A percentile compares a stretch with the other conserved stretches of the same genome.
Evolutionary conservation across 2,113 vertebrate species (phyloP).

Genomic region (Engraulis encrasicolus): DNA sequence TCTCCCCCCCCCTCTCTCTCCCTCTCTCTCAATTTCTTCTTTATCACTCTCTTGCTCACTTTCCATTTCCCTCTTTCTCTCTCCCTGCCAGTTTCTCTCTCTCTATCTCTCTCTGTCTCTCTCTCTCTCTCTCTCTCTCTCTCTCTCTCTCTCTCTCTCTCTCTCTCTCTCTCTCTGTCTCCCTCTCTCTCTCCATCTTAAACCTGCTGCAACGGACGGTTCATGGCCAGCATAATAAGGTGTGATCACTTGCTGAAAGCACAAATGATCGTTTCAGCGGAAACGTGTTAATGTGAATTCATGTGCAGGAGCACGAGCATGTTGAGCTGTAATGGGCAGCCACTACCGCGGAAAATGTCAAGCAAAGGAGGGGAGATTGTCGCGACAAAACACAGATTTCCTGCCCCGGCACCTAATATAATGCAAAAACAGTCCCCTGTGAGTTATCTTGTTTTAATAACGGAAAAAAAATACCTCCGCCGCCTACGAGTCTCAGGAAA

Average conservation of each 20-base stretch:
- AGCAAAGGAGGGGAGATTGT: constrained; percentile 52
- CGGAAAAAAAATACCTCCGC: constrained; percentile 52
- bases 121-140: too few species aligned
- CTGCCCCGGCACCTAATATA: constrained; percentile 47
- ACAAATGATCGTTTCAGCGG: constrained; percentile 58
- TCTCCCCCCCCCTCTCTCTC: too few species aligned
- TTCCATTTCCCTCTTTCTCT: neutral
- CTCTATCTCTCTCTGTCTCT: too few species aligned
- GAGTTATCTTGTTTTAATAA: constrained; percentile 56
- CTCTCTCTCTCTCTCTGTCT: neutral
- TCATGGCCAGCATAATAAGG: constrained; percentile 60
- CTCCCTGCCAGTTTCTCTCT: too few species aligned
- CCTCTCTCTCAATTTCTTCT: too few species aligned
- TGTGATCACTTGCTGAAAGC: constrained; percentile 51
- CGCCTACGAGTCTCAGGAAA: constrained; percentile 49
- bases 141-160: too few species aligned
- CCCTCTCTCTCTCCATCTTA: constrained; percentile 47
- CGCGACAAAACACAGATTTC: constrained; percentile 58
- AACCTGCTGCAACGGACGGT: constrained; percentile 57
- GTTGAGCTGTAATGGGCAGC: constrained; percentile 59
- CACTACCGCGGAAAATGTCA: constrained; percentile 73
- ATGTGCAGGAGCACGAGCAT: constrained; percentile 65
- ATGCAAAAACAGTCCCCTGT: constrained; percentile 57
- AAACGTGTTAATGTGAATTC: constrained; percentile 68
- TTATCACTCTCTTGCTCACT: too few species aligned